Percentiles rank a stretch among this genome's conserved stretches.
These are phyloP conservation scores for Loris lydekkerianus DNA, from an alignment of 2,797 vertebrate genomes.

Conservation along the genomic window DNA sequence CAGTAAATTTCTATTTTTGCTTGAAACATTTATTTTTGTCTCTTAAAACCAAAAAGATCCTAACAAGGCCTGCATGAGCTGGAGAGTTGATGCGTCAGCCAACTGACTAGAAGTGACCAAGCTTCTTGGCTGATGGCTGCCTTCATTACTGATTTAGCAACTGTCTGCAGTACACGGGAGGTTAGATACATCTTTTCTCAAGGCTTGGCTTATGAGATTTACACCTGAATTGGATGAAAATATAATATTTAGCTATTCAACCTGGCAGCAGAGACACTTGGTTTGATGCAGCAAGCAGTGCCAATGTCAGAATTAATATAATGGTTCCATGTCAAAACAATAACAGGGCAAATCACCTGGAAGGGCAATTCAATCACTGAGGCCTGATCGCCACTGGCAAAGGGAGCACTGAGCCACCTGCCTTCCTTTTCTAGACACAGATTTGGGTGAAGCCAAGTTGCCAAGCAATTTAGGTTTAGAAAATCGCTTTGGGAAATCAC, in stretches of 20 bases:
- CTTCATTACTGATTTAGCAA: background rate
- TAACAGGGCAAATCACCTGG: slow-evolving; percentile 53
- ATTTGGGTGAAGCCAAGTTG: slow-evolving; percentile 41
- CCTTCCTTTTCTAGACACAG: slow-evolving; percentile 35
- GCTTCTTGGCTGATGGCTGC: background rate
- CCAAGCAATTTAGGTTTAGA: slow-evolving; percentile 22
- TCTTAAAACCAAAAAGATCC: slow-evolving; percentile 36
- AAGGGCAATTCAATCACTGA: slow-evolving; percentile 45
- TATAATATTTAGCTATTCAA: slow-evolving; percentile 68
- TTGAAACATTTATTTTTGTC: slow-evolving; percentile 49
- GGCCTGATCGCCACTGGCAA: slow-evolving; percentile 20
- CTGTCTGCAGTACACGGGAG: background rate
- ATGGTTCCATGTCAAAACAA: slow-evolving; percentile 69
- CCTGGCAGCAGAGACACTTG: slow-evolving; percentile 63
- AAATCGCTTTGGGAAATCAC: slow-evolving; percentile 59
- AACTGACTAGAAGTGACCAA: background rate
- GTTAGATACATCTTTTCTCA: slow-evolving; percentile 64
- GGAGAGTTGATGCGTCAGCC: background rate
- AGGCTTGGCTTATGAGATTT: slow-evolving; percentile 66
- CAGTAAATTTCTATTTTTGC: slow-evolving; percentile 67
- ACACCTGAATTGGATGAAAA: slow-evolving; percentile 52
- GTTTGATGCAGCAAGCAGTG: slow-evolving; percentile 21
- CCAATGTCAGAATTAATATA: slow-evolving; percentile 71
- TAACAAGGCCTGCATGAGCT: slow-evolving; percentile 13
- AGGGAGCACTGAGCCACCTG: background rate